These are phyloP conservation scores for Dryoscopus gambensis DNA, from an alignment of 2,113 vertebrate genomes.

Conservation along the genomic window DNA sequence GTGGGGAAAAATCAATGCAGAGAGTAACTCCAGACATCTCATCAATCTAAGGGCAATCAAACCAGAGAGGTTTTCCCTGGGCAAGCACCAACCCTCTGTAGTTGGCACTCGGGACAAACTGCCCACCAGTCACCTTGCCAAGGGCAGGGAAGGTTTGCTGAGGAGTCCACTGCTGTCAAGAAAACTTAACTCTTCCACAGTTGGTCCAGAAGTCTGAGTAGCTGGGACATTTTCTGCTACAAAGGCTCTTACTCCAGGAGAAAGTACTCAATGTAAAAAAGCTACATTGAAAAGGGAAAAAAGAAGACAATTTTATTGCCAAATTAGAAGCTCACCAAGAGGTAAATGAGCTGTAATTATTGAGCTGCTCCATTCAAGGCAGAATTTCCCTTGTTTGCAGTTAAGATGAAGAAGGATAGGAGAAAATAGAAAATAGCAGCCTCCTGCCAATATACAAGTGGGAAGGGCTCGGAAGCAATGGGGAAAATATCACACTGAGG, in stretches of 20 bases:
- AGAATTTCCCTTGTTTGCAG: constrained; percentile 3
- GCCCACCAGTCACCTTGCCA: background rate
- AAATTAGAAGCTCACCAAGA: background rate
- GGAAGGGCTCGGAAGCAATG: constrained; percentile 29
- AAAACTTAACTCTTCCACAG: background rate
- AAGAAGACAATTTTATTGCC: constrained; percentile 17
- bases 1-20: background rate
- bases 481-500: background rate
- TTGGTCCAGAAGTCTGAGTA: background rate
- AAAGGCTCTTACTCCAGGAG: background rate
- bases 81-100: background rate
- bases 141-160: background rate
- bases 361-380: constrained; percentile 19
- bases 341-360: background rate
- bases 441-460: background rate
- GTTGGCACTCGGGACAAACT: background rate
- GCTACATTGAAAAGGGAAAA: background rate
- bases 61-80: background rate
- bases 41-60: background rate
- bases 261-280: background rate
- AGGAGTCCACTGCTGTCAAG: background rate
- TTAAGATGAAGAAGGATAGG: background rate
- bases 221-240: background rate
- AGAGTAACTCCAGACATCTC: background rate
- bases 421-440: background rate